phyloP scores from a whole-genome alignment of 1,140 invertebrate species.

The Octopus bimaculoides region DNA sequence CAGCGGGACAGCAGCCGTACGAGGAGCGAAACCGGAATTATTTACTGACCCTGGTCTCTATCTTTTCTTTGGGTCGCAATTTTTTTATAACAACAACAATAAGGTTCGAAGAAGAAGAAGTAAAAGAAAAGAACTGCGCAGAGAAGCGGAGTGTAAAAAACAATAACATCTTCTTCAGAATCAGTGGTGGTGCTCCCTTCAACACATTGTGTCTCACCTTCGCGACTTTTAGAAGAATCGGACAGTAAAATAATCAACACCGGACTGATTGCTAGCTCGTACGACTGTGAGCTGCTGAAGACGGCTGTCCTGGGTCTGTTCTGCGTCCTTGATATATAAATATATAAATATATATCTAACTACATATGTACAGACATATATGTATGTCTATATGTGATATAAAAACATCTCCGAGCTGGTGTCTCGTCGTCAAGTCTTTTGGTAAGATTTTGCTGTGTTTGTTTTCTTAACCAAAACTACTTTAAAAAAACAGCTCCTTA shows the following conservation, averaged over 20 bases:
- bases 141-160: not conserved
- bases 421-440: not conserved
- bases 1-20: not conserved
- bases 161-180: not conserved
- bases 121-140: not conserved
- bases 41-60: not conserved
- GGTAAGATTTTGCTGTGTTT: not conserved
- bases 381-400: not conserved
- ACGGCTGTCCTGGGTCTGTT: slow-evolving; percentile 6
- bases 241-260: not conserved
- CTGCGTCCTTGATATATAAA: not conserved
- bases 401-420: not conserved
- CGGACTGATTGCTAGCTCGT: not conserved
- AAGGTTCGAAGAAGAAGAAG: not conserved
- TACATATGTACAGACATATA: not conserved
- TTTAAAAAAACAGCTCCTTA: too few relatives aligned
- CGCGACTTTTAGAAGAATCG: not conserved
- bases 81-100: not conserved
- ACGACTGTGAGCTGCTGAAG: slow-evolving; percentile 3
- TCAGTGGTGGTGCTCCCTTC: not conserved
- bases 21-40: not conserved
- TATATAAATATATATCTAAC: not conserved
- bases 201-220: not conserved
- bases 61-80: not conserved
- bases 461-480: not conserved